A percentile compares a stretch with the other conserved stretches of the same genome.
Evolutionary conservation across 2,888 invertebrate species (phyloP).

Genomic region (Coecobrya sp.): DNA sequence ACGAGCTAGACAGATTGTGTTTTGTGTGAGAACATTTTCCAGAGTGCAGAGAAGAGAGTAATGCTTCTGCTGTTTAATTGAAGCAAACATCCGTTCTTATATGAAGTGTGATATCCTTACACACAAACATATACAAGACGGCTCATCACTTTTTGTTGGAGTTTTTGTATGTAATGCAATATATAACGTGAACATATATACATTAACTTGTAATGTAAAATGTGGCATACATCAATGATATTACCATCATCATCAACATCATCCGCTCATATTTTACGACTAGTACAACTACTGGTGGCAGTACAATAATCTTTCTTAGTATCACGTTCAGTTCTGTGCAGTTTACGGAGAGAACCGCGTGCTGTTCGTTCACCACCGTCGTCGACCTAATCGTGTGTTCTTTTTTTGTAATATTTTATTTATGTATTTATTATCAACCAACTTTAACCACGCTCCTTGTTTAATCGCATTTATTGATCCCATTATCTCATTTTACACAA

Average conservation of each 20-base stretch:
- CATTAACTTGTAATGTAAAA: neutral
- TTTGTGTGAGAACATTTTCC: conserved; percentile 10
- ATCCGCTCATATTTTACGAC: conserved; percentile 43
- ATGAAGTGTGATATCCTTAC: neutral
- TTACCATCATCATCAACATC: neutral
- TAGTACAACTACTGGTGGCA: neutral
- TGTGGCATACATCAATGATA: neutral
- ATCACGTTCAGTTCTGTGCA: conserved; percentile 54
- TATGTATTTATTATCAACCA: conserved; percentile 46
- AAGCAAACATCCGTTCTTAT: conserved; percentile 54
- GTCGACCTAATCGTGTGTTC: conserved; percentile 47
- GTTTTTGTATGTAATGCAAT: neutral
- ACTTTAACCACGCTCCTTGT: conserved; percentile 36
- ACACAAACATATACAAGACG: neutral
- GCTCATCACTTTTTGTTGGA: neutral
- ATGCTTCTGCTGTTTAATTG: conserved; percentile 41
- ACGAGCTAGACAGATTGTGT: neutral
- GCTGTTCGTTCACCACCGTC: conserved; percentile 56
- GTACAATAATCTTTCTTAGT: neutral
- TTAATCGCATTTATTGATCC: conserved; percentile 75
- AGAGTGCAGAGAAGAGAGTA: conserved; percentile 11
- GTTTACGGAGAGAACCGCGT: conserved; percentile 61
- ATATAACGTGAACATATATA: neutral
- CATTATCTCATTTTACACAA: conserved; percentile 67
- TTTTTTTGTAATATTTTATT: conserved; percentile 52